Base-by-base conservation (phyloP, 1,140 invertebrate species). In the Asbolus verrucosus region DNA sequence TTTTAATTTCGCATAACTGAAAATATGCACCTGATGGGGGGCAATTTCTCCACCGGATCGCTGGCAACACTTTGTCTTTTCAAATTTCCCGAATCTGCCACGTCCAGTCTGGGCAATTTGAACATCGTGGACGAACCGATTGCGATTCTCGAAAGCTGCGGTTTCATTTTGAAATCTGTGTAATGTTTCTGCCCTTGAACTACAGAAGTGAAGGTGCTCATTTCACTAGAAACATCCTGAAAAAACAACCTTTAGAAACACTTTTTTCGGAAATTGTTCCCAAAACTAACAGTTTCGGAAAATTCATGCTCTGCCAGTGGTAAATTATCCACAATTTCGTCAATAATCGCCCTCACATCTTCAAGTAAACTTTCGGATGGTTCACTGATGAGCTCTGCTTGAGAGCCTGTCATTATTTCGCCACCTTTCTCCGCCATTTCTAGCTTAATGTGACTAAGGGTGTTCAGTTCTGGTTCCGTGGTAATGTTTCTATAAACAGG, bases 391-490 rank as follows among this genome's bases (percentile, higher is more conserved):
- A 24, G 13, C 5, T 62, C 60, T 9, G 13, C 38, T 5, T 13
- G 9, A 0, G 15, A 13, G 11, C 13, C 16, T 1, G 27, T 8
- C 2, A 41, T 9, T 2, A 41, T 21, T 11, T 19, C 31, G 0
- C 18, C 31, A 1, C 60, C 31, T 21, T 21, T 62, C 6, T 15
- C 24, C 4, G 5, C 11, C 30, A 38, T n/a, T 36, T 41, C 30
- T 1, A 33, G 21, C 14, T 54, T 13, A 21, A 27, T 54, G 6
- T n/a, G 21, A 2, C 21, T 54, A 6, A 54, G 21, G 18, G 46
- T 54, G 24, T 54, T 54, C 3, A 62, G 19, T 9, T 62, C 60
- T 33, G 9, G 18, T 16, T 62, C 60, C 6, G 9, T 11, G 38
- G 13, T 6, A 2, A 38, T 38, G 30, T 62, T 19, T 13, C 36